These are phyloP conservation scores for Gerris buenoi DNA, from an alignment of 1,140 invertebrate species.

Conservation along the genomic window DNA sequence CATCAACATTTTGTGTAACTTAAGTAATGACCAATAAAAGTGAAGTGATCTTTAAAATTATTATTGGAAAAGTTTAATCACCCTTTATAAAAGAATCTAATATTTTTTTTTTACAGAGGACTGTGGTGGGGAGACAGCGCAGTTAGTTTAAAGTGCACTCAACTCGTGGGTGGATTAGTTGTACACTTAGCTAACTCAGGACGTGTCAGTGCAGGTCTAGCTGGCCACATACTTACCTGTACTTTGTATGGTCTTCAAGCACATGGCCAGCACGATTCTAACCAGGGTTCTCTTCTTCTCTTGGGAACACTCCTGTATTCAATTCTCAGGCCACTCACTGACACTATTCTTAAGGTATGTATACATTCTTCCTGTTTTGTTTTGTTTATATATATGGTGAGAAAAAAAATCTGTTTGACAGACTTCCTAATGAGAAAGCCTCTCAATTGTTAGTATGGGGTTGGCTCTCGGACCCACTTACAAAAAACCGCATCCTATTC, in stretches of 20 bases:
- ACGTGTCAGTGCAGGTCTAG: conserved; percentile 46
- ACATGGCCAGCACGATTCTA: conserved; percentile 72
- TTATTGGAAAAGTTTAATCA: too few species aligned
- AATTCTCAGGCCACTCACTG: conserved; percentile 54
- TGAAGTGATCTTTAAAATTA: too few species aligned
- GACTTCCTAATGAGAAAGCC: too few species aligned
- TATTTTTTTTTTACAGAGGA: conserved; percentile 36
- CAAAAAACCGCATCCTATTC: too few species aligned
- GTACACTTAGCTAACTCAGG: conserved; percentile 40
- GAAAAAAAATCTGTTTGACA: too few species aligned
- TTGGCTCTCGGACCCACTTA: too few species aligned
- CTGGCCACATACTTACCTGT: conserved; percentile 49
- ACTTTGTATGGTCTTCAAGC: conserved; percentile 57
- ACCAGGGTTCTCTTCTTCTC: conserved; percentile 38
- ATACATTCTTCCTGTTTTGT: too few species aligned
- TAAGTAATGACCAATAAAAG: too few species aligned
- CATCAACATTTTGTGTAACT: too few species aligned
- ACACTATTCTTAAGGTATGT: conserved; percentile 39
- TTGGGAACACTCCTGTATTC: conserved; percentile 62
- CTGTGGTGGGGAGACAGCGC: conserved; percentile 72
- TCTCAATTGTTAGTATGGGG: too few species aligned
- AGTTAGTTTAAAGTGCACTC: conserved; percentile 56
- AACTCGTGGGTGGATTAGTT: conserved; percentile 49
- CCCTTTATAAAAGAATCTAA: too few species aligned
- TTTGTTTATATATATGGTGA: too few species aligned